A percentile compares a stretch with the other conserved stretches of the same genome.
These are phyloP conservation scores for Oreochromis spilurus DNA, from an alignment of 2,113 vertebrate genomes.

Conservation along the genomic window DNA sequence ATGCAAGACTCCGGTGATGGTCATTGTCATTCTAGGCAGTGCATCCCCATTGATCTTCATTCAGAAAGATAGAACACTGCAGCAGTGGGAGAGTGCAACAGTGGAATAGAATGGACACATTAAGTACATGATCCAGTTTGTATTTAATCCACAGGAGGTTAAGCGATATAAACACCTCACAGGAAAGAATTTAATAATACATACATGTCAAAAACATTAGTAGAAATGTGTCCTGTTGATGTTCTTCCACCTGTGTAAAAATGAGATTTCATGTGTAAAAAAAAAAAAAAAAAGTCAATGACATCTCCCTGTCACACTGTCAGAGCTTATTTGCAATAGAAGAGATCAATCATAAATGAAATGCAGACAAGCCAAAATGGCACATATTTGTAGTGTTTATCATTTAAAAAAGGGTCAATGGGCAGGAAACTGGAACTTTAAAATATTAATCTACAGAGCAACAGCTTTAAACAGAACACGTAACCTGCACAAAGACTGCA, in stretches of 20 bases:
- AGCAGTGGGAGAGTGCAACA: conserved; percentile 43
- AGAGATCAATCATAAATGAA: background rate
- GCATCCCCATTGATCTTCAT: conserved; percentile 65
- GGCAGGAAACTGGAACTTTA: background rate
- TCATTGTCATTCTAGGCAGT: conserved; percentile 61
- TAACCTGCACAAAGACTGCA: background rate
- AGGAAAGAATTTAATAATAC: background rate
- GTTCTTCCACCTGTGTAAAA: background rate
- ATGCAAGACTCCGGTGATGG: background rate
- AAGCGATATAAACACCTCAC: background rate
- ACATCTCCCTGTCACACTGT: background rate
- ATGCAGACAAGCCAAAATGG: background rate
- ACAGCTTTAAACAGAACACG: background rate
- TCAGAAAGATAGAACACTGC: conserved; percentile 62
- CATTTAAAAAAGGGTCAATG: background rate
- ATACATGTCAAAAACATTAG: background rate
- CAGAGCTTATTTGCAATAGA: background rate
- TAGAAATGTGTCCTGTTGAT: background rate
- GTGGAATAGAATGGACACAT: conserved; percentile 9
- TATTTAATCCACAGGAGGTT: background rate
- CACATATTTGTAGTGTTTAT: background rate
- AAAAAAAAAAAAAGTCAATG: background rate
- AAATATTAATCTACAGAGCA: background rate
- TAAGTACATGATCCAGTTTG: background rate
- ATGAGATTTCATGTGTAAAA: background rate